These are phyloP conservation scores for Leptogaster cylindrica DNA, from an alignment of 2,888 invertebrate species.

Conservation along the genomic window DNA sequence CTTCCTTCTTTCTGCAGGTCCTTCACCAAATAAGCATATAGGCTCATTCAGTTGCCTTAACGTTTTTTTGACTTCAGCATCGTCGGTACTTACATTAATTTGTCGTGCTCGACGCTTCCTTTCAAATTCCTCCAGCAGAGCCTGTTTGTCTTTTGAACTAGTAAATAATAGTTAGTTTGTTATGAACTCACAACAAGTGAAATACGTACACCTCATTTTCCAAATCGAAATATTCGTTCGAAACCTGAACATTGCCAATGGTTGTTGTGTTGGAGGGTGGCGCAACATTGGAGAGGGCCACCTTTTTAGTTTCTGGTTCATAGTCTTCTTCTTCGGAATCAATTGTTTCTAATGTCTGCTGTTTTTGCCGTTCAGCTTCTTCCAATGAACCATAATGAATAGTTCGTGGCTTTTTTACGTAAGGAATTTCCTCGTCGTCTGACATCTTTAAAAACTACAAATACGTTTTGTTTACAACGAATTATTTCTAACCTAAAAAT, in stretches of 20 bases:
- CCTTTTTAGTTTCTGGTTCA: conserved; percentile 65
- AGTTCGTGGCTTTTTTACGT: conserved; percentile 76
- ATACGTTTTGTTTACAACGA: conserved; percentile 3
- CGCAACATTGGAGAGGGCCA: conserved; percentile 64
- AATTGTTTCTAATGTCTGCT: conserved; percentile 65
- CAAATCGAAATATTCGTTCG: conserved; percentile 62
- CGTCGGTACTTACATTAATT: conserved; percentile 97
- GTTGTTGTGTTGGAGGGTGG: conserved; percentile 54
- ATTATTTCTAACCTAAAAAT: neutral
- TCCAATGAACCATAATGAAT: conserved; percentile 91
- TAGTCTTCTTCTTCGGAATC: conserved; percentile 70
- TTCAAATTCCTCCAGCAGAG: conserved; percentile 94
- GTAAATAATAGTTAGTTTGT: neutral
- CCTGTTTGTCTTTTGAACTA: conserved; percentile 86
- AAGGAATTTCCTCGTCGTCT: conserved; percentile 76
- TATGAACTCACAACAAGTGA: neutral
- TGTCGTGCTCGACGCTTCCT: conserved; percentile 89
- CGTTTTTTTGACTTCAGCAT: conserved; percentile 90
- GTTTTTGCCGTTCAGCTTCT: conserved; percentile 77
- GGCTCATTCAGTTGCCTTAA: conserved; percentile 93
- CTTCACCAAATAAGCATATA: conserved; percentile 97
- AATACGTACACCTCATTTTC: conserved; percentile 56
- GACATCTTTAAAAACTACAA: conserved; percentile 70
- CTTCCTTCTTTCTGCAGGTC: conserved; percentile 94
- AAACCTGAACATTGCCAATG: conserved; percentile 59